These are phyloP conservation scores for Ctenosaura bakeri DNA, from an alignment of 2,797 vertebrate species.

Conservation along the genomic window DNA sequence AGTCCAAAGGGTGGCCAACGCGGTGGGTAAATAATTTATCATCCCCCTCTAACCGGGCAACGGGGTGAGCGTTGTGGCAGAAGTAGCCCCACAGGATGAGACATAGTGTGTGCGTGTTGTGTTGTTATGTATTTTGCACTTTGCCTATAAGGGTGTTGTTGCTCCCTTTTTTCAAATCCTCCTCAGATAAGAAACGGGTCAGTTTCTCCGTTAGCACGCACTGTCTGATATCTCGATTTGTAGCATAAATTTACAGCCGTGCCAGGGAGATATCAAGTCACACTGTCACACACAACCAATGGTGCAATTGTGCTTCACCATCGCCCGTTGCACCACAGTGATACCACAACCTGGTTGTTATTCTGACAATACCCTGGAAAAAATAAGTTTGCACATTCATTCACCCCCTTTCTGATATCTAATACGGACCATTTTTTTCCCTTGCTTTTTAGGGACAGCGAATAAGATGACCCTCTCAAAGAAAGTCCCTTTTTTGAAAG, in stretches of 20 bases:
- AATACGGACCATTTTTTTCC: too few species aligned
- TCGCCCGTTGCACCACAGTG: too few species aligned
- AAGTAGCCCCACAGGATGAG: not conserved
- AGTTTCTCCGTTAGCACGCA: not conserved
- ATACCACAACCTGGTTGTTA: not conserved
- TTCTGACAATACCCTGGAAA: not conserved
- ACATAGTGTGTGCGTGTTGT: not conserved
- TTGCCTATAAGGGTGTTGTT: not conserved
- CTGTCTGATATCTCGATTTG: not conserved
- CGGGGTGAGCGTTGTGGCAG: too few species aligned
- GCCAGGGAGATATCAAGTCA: not conserved
- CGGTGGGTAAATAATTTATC: not conserved
- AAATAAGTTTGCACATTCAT: too few species aligned
- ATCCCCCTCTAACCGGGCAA: not conserved
- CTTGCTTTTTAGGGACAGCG: not conserved
- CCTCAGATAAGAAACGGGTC: not conserved
- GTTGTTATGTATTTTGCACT: not conserved
- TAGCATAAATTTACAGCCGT: not conserved
- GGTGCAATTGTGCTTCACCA: too few species aligned
- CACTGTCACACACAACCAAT: too few species aligned
- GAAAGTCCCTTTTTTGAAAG: slow-evolving; percentile 26
- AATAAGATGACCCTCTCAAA: not conserved
- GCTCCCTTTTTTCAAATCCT: too few species aligned
- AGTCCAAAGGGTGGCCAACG: not conserved
- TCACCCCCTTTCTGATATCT: too few species aligned